Evolutionary conservation across 1,140 invertebrate genomes (phyloP), one percentile per base, ranked within the genome.

Genomic region (Drosophila micromelanica): DNA sequence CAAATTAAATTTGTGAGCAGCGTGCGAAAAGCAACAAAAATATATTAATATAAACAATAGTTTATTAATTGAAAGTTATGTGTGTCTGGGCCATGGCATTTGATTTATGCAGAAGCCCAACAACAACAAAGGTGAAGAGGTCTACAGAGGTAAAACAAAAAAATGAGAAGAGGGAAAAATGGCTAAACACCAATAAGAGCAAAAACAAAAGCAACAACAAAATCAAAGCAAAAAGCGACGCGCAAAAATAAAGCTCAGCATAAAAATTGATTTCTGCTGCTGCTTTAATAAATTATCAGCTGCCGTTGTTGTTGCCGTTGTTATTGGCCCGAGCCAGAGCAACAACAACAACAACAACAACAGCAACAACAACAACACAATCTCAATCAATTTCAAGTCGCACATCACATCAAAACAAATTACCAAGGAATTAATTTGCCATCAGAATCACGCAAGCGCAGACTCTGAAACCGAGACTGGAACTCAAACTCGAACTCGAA

Each of bases 341-440:
- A 59, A 37, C 20, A 60, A 52, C 42, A 63, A 2, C 55, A 65
- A 7, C 45, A 79, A 12, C 49, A 79, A 54, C 80, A 65, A 7
- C 45, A 79, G 11, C 49, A 79, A 54, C 80, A 85, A 69, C 82
- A 76, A 76, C 76, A 89, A 90, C 84, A 89, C 85, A 90, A 90
- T 90, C 85, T 90, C 85, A 90, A 90, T 90, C 85, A 90, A 90
- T 90, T 90, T 90, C 86, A 84, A 89, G 84, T 89, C 84, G 84
- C 84, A 89, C 84, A 89, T 89, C 84, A 89, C 84, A 90, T 90
- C 86, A 90, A 90, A 90, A 90, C 86, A 90, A 90, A 90, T 90
- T 90, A 90, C 86, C 81, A 90, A 81, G 86, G 87, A 90, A 90
- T 90, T 90, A 90, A 90, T 90, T 90, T 90, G 86, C 81, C 86